Evolutionary conservation across 2,888 invertebrate species (phyloP), one percentile per base, ranked within the genome.

Genomic region (Pollenia labialis): DNA sequence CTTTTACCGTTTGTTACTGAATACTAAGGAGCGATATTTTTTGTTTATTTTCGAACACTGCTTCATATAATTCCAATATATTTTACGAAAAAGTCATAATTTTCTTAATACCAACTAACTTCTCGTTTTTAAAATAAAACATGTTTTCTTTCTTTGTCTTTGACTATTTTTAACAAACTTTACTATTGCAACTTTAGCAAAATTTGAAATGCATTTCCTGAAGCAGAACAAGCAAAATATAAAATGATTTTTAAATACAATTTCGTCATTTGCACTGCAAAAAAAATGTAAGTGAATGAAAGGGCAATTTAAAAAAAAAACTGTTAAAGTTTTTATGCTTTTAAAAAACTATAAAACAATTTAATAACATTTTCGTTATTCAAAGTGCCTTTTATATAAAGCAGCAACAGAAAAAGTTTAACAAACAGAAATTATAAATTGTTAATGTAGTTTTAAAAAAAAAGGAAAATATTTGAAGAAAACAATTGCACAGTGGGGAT

Each of bases 301-400:
- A 58, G 32, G 32, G 32, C 4, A 68, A 46, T 44, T 77, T 77
- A 46, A 76, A 40, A 56, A 56, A 56, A 48, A 60, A 60, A 77
- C 23, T 71, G 18, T 71, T 32, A 68, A 52, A 68, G 56, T 68
- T 77, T 40, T 77, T 66, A 77, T 58, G 77, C 77, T 77, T 77
- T 68, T 40, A 68, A 68, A 56, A 56, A 68, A 62, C n/a, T 60
- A n/a, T n/a, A 60, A 76, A 75, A 62, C 50, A 58, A 44, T 56
- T 12, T 56, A 68, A 77, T 46, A 48, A 68, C 16, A 77, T 77
- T 77, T 77, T 68, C 66, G 64, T 48, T 58, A 68, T 56, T 77
- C 58, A 68, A 76, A 66, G 54, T 76, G 76, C 32, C 23, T 75
- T 75, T 50, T 42, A 76, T 64, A 12, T 14, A 50, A 40, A 50